Base-by-base conservation (phyloP, 2,888 invertebrate genomes). In the Sinhomidia bicolor region DNA sequence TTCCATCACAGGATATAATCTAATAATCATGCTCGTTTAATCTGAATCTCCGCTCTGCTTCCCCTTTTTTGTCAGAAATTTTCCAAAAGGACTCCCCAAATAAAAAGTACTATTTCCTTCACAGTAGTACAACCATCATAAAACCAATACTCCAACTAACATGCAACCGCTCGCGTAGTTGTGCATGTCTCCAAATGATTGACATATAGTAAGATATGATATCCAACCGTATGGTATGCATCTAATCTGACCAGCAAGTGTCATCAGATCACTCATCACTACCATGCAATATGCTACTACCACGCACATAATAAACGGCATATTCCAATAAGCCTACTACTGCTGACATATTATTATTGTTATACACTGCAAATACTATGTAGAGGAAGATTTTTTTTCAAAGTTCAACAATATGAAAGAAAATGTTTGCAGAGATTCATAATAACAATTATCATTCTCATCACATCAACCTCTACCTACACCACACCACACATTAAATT, bases 1-100 rank as follows among this genome's bases (percentile, higher is more conserved):
- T 12, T 14, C 17, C 36, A 36, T 71, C 41, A 41, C 60, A 62
- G n/a, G 29, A 65, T 32, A 29, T 12, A 26, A 60, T 60, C 9
- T 9, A 5, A 7, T 60, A 23, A 6, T 26, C 20, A 60, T 26
- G 10, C 9, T 26, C 26, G 26, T 26, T 60, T 26, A 23, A 60
- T 60, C 60, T 26, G 26, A 26, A 60, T 65, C 65, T 65, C 32
- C 65, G 65, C 65, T 65, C 65, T 65, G 65, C 32, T 74, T 47
- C 26, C 44, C 44, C 14, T 51, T 47, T 65, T 29, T 14, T 12
- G 10, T 12, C 4, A 23, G 29, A 12, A n/a, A n/a, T n/a, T n/a
- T n/a, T n/a, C n/a, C n/a, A n/a, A n/a, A n/a, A n/a, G n/a, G n/a
- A n/a, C n/a, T n/a, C 17, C n/a, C n/a, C 12, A 17, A 20, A 12